A percentile compares a stretch with the other conserved stretches of the same genome.
Conservation (phyloP, 2,113 vertebrate species). For the Sylvietta virens region DNA sequence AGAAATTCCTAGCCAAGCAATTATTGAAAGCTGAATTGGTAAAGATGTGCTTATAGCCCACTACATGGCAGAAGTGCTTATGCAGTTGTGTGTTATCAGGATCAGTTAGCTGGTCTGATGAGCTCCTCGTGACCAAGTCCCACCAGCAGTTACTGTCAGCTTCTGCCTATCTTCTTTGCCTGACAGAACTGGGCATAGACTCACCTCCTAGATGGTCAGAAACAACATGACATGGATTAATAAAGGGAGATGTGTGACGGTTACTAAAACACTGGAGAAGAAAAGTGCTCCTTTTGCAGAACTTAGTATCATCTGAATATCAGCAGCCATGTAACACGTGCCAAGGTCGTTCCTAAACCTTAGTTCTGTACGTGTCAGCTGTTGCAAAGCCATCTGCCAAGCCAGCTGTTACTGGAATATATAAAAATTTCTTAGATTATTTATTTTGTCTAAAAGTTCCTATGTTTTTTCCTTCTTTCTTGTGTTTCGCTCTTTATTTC, state of each 20-base stretch:
- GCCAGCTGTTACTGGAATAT: slow-evolving; percentile 15
- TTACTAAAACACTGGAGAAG: neutral
- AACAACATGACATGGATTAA: neutral
- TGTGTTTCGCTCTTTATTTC: neutral
- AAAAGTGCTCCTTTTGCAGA: neutral
- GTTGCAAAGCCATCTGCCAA: slow-evolving; percentile 25
- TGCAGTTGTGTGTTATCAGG: neutral
- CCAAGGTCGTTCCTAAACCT: neutral
- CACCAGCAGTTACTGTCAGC: neutral
- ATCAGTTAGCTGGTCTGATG: neutral
- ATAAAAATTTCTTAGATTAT: neutral
- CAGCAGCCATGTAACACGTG: neutral
- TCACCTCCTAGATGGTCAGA: neutral
- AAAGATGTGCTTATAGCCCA: neutral
- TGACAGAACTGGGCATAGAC: neutral
- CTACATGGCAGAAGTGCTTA: neutral
- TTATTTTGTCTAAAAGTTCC: neutral
- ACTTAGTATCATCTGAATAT: neutral
- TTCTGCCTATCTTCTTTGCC: neutral
- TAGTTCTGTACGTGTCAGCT: neutral
- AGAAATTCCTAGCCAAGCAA: neutral
- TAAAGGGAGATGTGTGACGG: neutral
- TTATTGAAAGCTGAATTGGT: neutral
- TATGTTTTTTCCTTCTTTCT: neutral
- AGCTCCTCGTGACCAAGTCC: neutral